phyloP scores from a whole-genome alignment of 2,888 invertebrate genomes.

The Acleris holmiana region DNA sequence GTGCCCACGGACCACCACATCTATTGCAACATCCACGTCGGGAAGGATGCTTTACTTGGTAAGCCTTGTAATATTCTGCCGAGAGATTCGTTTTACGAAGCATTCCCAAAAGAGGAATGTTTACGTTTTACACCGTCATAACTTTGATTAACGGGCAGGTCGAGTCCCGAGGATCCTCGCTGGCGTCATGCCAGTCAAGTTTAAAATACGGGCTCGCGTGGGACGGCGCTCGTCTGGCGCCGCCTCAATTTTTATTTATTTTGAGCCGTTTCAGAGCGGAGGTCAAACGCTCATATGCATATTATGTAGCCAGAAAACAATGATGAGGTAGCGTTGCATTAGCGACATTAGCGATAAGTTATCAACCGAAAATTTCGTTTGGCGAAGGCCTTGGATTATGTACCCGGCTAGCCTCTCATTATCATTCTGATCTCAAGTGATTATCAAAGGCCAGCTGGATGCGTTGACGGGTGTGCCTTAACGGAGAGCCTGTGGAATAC shows the following conservation, averaged over 20 bases:
- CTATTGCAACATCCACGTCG: constrained; percentile 78
- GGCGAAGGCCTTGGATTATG: constrained; percentile 7
- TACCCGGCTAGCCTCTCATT: constrained; percentile 16
- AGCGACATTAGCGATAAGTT: not conserved
- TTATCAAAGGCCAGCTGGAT: constrained; percentile 29
- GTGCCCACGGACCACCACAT: constrained; percentile 73
- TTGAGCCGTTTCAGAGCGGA: constrained; percentile 33
- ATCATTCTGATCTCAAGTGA: constrained; percentile 29
- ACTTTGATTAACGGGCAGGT: constrained; percentile 56
- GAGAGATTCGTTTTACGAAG: constrained; percentile 41
- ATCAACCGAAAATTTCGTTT: not conserved
- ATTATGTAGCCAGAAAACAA: not conserved
- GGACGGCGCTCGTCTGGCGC: constrained; percentile 50
- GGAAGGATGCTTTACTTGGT: constrained; percentile 73
- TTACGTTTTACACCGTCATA: constrained; percentile 57
- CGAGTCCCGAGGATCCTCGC: constrained; percentile 48
- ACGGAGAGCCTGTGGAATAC: constrained; percentile 56
- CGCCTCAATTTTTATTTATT: constrained; percentile 43
- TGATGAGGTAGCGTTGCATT: constrained; percentile 13
- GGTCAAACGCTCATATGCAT: constrained; percentile 27
- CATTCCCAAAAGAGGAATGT: constrained; percentile 63
- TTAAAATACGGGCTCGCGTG: constrained; percentile 65
- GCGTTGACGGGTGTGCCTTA: constrained; percentile 8
- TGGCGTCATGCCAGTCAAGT: constrained; percentile 68
- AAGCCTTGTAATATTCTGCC: constrained; percentile 41